Evolutionary conservation across 2,797 vertebrate genomes (phyloP), one percentile per base, ranked within the genome.

Genomic region (Sebastes iracundus): DNA sequence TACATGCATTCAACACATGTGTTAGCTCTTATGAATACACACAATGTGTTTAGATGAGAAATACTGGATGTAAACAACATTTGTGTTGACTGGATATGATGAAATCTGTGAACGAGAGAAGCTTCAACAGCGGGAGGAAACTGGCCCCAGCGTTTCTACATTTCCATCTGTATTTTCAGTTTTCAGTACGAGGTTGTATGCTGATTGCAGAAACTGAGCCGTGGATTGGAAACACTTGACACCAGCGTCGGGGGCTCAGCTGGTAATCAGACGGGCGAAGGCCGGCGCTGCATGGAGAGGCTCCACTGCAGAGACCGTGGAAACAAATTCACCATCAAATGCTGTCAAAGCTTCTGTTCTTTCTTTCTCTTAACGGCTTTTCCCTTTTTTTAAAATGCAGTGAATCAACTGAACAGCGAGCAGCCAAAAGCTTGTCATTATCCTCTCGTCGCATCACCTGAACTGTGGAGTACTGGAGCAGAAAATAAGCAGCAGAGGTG

Each of bases 401-500:
- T 14, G 16, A 46, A 58, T 49, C 58, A n/a, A 8, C n/a, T 42
- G 27, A 20, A 22, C 22, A 66, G 27, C 46, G 7, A 30, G 81
- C 30, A 64, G 68, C 38, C 30, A 6, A 14, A 42, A 42, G 25
- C 23, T n/a, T 8, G 13, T 38, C 59, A 60, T 84, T 53, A 64
- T 64, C 62, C 76, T 71, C 76, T 22, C 4, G 49, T 68, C 68
- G 6, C 35, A 14, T 66, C 71, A 46, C 27, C 58, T 67, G 75
- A 79, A 38, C 75, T 10, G 61, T n/a, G 38, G 49, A 22, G 42
- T 2, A 2, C 67, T 7, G 42, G 11, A 80, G 78, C 49, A 55
- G 71, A 72, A 65, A 68, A 81, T 49, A 68, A 64, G 58, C 61
- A 3, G 60, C 65, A 28, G 46, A 77, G 58, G 28, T 7, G 10